Percentiles rank a stretch among this genome's conserved stretches.
These are phyloP conservation scores for Eulemur albifrons DNA, from an alignment of 2,797 vertebrate genomes.

Conservation along the genomic window DNA sequence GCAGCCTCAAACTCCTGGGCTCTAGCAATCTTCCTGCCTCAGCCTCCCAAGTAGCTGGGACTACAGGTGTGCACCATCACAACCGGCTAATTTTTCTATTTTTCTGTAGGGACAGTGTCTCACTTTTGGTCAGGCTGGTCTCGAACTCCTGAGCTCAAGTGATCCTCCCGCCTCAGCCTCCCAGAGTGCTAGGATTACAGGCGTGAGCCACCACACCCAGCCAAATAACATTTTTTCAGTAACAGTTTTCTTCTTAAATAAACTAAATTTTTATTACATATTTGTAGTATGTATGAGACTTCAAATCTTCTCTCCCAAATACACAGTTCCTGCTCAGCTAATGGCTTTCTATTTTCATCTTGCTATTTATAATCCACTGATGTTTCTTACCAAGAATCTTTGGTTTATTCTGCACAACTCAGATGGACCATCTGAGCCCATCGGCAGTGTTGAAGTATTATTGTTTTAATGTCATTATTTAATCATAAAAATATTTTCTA, in stretches of 20 bases:
- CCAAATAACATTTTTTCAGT: neutral
- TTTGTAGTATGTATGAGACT: neutral
- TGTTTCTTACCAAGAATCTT: conserved; percentile 44
- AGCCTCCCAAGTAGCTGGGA: too few relatives aligned
- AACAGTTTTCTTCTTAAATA: conserved; percentile 23
- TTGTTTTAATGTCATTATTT: conserved; percentile 23
- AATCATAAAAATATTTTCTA: conserved; percentile 12
- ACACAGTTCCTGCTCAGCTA: neutral
- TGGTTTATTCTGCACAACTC: conserved; percentile 40
- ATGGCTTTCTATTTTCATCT: conserved; percentile 44
- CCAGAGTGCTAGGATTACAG: too few relatives aligned
- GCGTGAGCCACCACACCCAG: too few relatives aligned
- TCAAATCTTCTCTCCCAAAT: neutral
- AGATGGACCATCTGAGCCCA: neutral
- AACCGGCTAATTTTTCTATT: too few relatives aligned
- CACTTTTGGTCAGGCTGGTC: too few relatives aligned
- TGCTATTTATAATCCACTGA: conserved; percentile 25
- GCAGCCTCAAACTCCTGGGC: too few relatives aligned
- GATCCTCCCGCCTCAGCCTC: too few relatives aligned
- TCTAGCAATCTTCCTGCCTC: too few relatives aligned
- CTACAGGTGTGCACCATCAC: too few relatives aligned
- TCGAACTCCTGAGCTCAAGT: too few relatives aligned
- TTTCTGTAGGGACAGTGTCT: too few relatives aligned
- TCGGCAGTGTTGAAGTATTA: neutral
- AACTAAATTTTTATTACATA: neutral